Conservation (phyloP, 2,113 vertebrate genomes). For the Nibea albiflora region DNA sequence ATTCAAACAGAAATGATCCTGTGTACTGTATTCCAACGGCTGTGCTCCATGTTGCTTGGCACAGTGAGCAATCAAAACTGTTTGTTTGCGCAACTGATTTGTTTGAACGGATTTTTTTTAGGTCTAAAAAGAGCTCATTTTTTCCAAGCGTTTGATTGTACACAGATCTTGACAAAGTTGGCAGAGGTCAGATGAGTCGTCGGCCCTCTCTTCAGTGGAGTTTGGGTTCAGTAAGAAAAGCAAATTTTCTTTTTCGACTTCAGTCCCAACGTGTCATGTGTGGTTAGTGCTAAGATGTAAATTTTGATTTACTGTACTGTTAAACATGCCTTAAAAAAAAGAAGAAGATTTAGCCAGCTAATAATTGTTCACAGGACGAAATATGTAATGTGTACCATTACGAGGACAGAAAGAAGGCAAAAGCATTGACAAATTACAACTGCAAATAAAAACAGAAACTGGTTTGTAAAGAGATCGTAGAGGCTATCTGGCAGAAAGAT, state of each 20-base stretch:
- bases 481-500: not conserved
- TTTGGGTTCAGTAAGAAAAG: constrained; percentile 27
- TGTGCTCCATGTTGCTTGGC: constrained; percentile 48
- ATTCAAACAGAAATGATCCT: constrained; percentile 5
- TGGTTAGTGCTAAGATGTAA: not conserved
- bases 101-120: constrained; percentile 62
- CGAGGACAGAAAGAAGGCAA: not conserved
- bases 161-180: constrained; percentile 53
- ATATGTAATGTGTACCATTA: not conserved
- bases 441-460: not conserved
- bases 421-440: not conserved
- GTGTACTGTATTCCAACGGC: constrained; percentile 36
- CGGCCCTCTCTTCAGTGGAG: constrained; percentile 24
- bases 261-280: not conserved
- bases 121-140: constrained; percentile 31
- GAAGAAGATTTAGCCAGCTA: not conserved
- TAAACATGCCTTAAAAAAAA: not conserved
- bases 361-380: not conserved
- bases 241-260: not conserved
- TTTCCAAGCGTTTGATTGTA: constrained; percentile 56
- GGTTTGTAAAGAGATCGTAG: not conserved
- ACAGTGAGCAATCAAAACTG: constrained; percentile 68
- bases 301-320: not conserved
- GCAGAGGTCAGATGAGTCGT: constrained; percentile 48
- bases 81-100: constrained; percentile 77